Conservation (phyloP, 1,140 invertebrate genomes). For the Propsilocerus akamusi region DNA sequence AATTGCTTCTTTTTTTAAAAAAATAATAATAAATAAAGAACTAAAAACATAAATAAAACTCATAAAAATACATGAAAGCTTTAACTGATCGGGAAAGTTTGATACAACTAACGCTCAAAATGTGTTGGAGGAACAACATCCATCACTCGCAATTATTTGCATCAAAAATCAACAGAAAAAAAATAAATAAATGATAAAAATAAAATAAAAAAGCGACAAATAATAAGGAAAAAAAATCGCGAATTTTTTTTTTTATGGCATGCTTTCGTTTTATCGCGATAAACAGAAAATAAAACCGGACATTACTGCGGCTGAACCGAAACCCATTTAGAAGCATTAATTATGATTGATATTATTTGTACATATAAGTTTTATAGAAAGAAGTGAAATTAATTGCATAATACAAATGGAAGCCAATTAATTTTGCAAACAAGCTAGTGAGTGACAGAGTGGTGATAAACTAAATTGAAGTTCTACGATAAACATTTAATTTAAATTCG, state of each 20-base stretch:
- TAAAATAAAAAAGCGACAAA: slow-evolving; percentile 7
- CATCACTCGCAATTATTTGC: not conserved
- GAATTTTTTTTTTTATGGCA: not conserved
- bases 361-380: no score
- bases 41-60: slow-evolving; percentile 19
- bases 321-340: no score
- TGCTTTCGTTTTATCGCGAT: slow-evolving; percentile 11
- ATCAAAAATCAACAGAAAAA: not conserved
- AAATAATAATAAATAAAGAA: slow-evolving; percentile 5
- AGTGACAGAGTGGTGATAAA: no score
- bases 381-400: no score
- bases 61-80: slow-evolving; percentile 17
- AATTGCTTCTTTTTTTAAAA: no score
- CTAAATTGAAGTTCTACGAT: no score
- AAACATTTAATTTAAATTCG: no score
- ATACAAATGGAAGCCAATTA: no score
- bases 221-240: not conserved
- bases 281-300: slow-evolving; percentile 24
- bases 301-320: slow-evolving; percentile 8
- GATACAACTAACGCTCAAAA: slow-evolving; percentile 7
- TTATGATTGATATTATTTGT: no score
- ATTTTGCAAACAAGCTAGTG: no score
- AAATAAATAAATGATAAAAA: slow-evolving; percentile 8
- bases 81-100: not conserved
- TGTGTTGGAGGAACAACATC: slow-evolving; percentile 13